phyloP scores from a whole-genome alignment of 92 coral and sea anemone species.

The Meandrina meandrites region DNA sequence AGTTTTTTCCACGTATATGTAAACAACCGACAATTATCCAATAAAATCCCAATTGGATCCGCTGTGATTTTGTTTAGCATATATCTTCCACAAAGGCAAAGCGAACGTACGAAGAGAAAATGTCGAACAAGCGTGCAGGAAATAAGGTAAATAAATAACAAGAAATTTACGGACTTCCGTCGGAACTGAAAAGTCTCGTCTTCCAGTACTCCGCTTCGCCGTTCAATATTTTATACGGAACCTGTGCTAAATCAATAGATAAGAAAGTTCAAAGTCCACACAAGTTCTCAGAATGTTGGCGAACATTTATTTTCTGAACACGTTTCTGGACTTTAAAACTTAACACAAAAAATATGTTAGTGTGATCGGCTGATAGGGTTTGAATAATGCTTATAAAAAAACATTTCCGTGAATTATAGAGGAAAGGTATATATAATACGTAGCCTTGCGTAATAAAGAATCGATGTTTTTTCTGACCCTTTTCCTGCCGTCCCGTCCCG shows the following conservation, averaged over 20 bases:
- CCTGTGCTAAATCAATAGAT: too few species aligned
- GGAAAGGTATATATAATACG: neutral
- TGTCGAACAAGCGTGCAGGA: neutral
- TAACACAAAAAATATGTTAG: too few species aligned
- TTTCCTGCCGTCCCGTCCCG: too few species aligned
- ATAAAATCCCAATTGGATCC: slow-evolving; percentile 3
- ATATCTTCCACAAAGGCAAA: too few species aligned
- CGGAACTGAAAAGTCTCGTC: neutral
- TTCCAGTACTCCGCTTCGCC: neutral
- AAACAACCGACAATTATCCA: slow-evolving; percentile 3
- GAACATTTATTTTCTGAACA: too few species aligned
- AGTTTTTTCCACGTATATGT: neutral
- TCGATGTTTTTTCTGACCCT: neutral
- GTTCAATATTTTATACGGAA: neutral
- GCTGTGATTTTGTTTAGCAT: neutral
- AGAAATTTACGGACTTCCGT: neutral
- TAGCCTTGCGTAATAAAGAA: too few species aligned
- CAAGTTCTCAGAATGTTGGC: neutral
- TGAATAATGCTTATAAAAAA: neutral
- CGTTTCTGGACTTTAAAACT: too few species aligned
- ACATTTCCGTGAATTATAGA: neutral
- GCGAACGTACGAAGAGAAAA: too few species aligned
- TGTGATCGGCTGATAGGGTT: neutral
- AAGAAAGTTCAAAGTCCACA: neutral
- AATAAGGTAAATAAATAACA: neutral